Evolutionary conservation across 2,797 vertebrate species (phyloP).

Genomic region (Margarornis squamiger): DNA sequence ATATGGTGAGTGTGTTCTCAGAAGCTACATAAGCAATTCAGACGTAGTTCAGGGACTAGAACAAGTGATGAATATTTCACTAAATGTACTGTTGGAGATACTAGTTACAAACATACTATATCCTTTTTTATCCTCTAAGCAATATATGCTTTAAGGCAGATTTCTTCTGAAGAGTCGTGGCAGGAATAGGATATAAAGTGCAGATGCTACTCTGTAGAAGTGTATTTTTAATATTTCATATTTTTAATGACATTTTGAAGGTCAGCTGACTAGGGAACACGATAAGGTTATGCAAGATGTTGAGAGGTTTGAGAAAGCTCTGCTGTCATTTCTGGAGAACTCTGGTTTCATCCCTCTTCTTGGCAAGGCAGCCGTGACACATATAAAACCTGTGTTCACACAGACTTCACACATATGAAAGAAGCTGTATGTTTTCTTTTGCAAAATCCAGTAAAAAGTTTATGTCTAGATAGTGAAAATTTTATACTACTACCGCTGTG

Average conservation of each 20-base stretch:
- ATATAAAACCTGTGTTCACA: neutral
- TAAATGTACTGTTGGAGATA: conserved; percentile 16
- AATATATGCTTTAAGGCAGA: conserved; percentile 19
- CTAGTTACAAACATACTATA: neutral
- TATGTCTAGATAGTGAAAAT: neutral
- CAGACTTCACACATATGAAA: neutral
- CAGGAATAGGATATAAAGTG: neutral
- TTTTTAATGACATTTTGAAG: conserved; percentile 44
- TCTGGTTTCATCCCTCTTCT: neutral
- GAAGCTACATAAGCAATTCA: neutral
- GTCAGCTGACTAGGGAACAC: neutral
- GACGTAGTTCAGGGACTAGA: conserved; percentile 9
- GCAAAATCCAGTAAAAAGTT: neutral
- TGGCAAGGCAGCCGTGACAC: neutral
- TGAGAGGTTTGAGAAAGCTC: conserved; percentile 25
- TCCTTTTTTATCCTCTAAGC: conserved; percentile 38
- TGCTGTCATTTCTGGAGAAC: neutral
- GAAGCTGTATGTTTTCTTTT: neutral
- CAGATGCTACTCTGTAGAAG: neutral
- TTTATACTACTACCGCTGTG: neutral
- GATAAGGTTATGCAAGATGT: neutral
- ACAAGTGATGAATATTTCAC: conserved; percentile 52
- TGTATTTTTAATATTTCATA: conserved; percentile 8
- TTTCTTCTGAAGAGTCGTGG: neutral
- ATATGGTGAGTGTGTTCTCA: neutral